Base-by-base conservation (phyloP, 2,113 vertebrate species). In the Peromyscus californicus region DNA sequence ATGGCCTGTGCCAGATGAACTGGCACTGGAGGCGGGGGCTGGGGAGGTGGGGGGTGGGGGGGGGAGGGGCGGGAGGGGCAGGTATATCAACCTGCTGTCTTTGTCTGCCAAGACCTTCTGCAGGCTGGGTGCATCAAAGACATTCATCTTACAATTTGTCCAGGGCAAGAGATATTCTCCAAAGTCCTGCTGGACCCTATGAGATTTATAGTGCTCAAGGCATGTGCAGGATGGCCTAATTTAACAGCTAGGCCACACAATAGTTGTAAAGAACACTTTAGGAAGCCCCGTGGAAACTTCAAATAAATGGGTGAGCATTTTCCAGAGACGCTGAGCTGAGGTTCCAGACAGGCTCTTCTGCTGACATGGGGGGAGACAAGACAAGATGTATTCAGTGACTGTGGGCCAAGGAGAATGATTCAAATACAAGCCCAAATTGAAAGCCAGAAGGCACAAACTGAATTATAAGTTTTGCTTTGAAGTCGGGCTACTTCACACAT, bases 401-500 rank as follows among this genome's bases (percentile, higher is more conserved):
- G 26, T 63, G 48, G 72, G n/a, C 69, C 78, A 91, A 93, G 83
- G 90, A 78, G 80, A 96, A 78, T 26, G 29, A 89, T 96, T 91
- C 76, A 93, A 91, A 89, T 51, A 4, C 45, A 80, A 75, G 39
- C 36, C 45, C 31, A 67, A 72, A 83, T 17, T 85, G 95, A 96
- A 95, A 93, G 79, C 8, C 80, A 84, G 26, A 84, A 92, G 79
- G 80, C 91, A 75, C 48, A 87, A 89, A 92, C 39, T 59, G 89
- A 96, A 93, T 93, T 42, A n/a, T 31, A 94, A 69, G 16, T 83
- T 95, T 96, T 86, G 7, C 78, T 97, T 95, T 96, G 88, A 96
- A 95, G 93, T 87, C 83, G 84, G 80, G 36, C 21, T 94, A 17
- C 36, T 93, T 78, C 11, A 1, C 72, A 88, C 42, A 24, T 31